These are phyloP conservation scores for Chaetophractus vellerosus DNA, from an alignment of 2,797 vertebrate species.

Conservation along the genomic window DNA sequence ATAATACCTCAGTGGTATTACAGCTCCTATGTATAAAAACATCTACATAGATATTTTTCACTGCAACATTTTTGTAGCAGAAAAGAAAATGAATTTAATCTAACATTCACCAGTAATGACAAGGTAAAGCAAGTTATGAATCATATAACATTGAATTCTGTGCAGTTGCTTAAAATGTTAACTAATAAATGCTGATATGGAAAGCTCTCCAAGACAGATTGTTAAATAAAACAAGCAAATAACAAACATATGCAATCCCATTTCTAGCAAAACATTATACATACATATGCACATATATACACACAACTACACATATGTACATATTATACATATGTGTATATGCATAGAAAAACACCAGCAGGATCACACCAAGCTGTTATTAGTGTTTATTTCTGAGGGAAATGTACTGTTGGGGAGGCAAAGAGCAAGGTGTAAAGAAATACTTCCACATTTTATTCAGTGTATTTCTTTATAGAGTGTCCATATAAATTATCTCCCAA, in stretches of 20 bases:
- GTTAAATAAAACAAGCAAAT: neutral
- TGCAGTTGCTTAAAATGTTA: neutral
- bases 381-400: neutral
- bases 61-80: neutral
- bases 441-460: neutral
- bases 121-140: neutral
- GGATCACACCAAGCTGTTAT: neutral
- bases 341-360: neutral
- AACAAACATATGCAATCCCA: neutral
- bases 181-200: neutral
- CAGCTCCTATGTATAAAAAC: neutral
- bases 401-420: neutral
- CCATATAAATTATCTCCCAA: neutral
- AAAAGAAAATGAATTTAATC: neutral
- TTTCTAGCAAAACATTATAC: neutral
- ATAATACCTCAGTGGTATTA: neutral
- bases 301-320: too few species aligned
- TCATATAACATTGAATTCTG: neutral
- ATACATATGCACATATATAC: too few species aligned
- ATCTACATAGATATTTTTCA: neutral
- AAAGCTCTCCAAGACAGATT: neutral
- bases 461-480: neutral
- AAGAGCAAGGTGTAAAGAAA: neutral
- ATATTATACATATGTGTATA: neutral
- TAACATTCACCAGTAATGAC: too few species aligned